Evolutionary conservation across 2,888 invertebrate genomes (phyloP).

Genomic region (Theretra japonica): DNA sequence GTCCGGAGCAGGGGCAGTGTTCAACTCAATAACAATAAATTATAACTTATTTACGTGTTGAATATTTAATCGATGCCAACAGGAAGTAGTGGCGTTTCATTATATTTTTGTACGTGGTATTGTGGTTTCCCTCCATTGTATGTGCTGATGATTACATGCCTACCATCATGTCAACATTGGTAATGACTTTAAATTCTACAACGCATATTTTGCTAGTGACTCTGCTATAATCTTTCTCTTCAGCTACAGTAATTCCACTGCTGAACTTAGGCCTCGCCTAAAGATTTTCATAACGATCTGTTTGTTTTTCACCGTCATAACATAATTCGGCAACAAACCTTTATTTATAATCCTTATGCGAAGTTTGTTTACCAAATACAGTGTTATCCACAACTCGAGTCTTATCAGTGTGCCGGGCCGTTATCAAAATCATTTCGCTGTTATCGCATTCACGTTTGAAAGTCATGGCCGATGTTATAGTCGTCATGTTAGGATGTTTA

Average conservation of each 20-base stretch:
- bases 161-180: no score
- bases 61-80: conserved; percentile 3
- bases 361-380: conserved; percentile 54
- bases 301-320: no score
- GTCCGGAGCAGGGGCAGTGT: no score
- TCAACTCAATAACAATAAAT: no score
- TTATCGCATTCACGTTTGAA: conserved; percentile 50
- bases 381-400: conserved; percentile 37
- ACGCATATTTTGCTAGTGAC: no score
- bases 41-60: background rate
- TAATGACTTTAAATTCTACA: no score
- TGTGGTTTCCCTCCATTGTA: background rate
- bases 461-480: conserved; percentile 51
- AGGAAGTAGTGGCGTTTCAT: conserved; percentile 10
- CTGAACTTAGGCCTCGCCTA: no score
- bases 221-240: no score
- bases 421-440: conserved; percentile 42
- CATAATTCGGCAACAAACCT: background rate
- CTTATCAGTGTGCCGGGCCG: conserved; percentile 43
- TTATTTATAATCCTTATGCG: conserved; percentile 19
- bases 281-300: no score
- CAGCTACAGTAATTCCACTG: no score
- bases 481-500: background rate
- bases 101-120: background rate
- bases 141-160: background rate